These are phyloP conservation scores for Noctua comes DNA, from an alignment of 2,888 invertebrate species.

Conservation along the genomic window DNA sequence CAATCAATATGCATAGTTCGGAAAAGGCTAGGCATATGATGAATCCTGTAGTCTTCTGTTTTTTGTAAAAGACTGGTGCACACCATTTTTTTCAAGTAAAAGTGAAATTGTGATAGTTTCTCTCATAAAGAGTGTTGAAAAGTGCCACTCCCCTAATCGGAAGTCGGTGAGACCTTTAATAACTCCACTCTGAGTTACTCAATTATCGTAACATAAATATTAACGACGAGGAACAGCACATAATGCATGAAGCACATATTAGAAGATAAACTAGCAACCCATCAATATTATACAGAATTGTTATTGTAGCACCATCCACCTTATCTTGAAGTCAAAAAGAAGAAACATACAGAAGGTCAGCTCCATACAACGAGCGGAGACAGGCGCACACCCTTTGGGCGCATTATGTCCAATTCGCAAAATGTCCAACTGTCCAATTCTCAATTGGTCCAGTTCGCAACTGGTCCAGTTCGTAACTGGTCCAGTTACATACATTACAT, in stretches of 20 bases:
- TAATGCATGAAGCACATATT: conserved; percentile 30
- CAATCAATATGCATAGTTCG: background rate
- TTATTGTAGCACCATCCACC: conserved; percentile 48
- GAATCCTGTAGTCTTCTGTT: background rate
- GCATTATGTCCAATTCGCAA: too few species aligned
- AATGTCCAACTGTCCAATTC: too few species aligned
- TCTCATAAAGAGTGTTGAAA: background rate
- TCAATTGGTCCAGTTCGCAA: too few species aligned
- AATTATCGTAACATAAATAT: conserved; percentile 13
- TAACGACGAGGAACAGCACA: conserved; percentile 21
- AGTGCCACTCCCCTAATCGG: background rate
- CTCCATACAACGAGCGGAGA: background rate
- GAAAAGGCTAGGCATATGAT: background rate
- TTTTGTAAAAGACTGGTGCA: background rate
- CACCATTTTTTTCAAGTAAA: background rate
- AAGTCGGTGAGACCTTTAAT: background rate
- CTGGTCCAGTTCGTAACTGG: too few species aligned
- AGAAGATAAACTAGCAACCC: conserved; percentile 44
- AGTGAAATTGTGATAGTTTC: background rate
- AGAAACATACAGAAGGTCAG: background rate
- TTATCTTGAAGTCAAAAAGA: conserved; percentile 18
- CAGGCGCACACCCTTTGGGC: too few species aligned
- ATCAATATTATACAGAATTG: conserved; percentile 52
- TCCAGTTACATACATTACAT: too few species aligned
- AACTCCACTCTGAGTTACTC: background rate